Evolutionary conservation across 2,888 invertebrate species (phyloP), one percentile per base, ranked within the genome.

Genomic region (Nephrotoma guestfalica): DNA sequence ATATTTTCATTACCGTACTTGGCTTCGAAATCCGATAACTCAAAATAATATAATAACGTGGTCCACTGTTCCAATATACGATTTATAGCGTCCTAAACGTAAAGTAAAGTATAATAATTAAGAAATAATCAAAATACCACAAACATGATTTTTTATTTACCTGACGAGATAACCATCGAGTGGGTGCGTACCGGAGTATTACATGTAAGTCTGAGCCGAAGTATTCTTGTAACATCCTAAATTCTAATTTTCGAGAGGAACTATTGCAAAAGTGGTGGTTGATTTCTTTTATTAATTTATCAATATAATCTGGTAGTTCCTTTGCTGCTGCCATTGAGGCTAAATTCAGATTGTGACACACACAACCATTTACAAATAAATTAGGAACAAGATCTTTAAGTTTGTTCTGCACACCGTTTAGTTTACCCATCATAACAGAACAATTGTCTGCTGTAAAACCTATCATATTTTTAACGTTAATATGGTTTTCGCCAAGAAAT

Each of bases 31-130:
- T 86, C 41, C 11, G 30, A 18, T 9, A 86, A 18, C 15, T 47
- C 47, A n/a, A 86, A 86, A 47, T 86, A 86, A 30, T 86, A 47
- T 18, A 30, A 41, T 40, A 84, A 41, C 6, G 87, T 9, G 18
- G 30, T 57, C 86, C 71, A 86, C 42, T 87, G 86, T 43, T 87
- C 87, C 15, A 87, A 11, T 71, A 87, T 85, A n/a, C n/a, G n/a
- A n/a, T n/a, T n/a, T n/a, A n/a, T n/a, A n/a, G n/a, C n/a, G n/a
- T n/a, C n/a, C n/a, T n/a, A n/a, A n/a, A 42, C 86, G 85, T n/a
- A 85, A 45, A 45, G 6, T 45, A 45, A 45, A 45, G 45, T 6
- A 45, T 45, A 6, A 45, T 45, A 45, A 45, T 45, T 45, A 45
- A 40, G n/a, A 86, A 86, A 11, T 47, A 86, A 4, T 41, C 40